Evolutionary conservation across 2,888 invertebrate species (phyloP), one percentile per base, ranked within the genome.

Genomic region (Palloptera scutellata): DNA sequence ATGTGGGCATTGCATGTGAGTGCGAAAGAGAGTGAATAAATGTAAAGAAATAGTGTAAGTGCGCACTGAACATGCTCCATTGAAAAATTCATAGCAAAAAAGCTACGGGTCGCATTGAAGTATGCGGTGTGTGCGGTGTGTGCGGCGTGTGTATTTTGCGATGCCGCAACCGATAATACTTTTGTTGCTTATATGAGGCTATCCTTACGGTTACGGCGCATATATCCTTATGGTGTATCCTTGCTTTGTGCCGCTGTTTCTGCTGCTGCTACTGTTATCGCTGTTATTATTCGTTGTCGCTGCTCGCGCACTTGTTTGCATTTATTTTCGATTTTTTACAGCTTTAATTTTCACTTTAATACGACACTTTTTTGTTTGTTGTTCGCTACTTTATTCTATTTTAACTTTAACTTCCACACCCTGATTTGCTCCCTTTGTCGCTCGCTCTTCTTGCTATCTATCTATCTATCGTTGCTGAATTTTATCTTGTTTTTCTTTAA

Each of bases 341-440:
- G 70, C 64, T 72, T 73, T 66, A 70, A 66, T 69, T 71, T 72
- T 70, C 51, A 57, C 72, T 72, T 75, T 70, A 74, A 72, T 72
- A 57, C 51, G 53, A 15, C 42, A 53, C 30, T 51, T 42, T 63
- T 42, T 63, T 42, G 30, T 17, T n/a, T n/a, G n/a, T n/a, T n/a
- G n/a, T 54, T 20, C 3, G 53, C 20, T 13, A 42, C 4, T 53
- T 52, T 1, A 43, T 54, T 19, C 54, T 40, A 13, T 45, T 66
- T 6, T 57, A n/a, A n/a, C n/a, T 61, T 55, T 61, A 61, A 41
- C 48, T 40, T 45, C 17, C 30, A 58, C 58, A 53, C 20, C 15
- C 58, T 30, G 19, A n/a, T 48, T 13, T 6, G 15, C 43, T 40
- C 45, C 52, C n/a, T 52, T 17, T 3, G 2, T 41, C 41, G 52